A percentile compares a stretch with the other conserved stretches of the same genome.
phyloP scores from a whole-genome alignment of 2,888 invertebrate species.

The Trissolcus brochymenae region DNA sequence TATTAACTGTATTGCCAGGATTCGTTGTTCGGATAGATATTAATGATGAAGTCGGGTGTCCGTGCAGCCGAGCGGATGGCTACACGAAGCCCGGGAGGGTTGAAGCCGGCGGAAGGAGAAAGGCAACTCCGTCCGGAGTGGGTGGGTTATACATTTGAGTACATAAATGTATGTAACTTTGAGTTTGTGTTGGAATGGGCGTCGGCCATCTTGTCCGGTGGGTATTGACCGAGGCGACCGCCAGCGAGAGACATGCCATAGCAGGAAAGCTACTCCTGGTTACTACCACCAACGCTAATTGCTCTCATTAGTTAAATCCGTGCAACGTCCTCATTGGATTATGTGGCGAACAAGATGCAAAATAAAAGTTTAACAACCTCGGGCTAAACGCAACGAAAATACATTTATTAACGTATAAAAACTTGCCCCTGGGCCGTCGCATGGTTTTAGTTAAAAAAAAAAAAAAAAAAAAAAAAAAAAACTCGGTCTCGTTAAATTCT shows the following conservation, averaged over 20 bases:
- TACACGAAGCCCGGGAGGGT: slow-evolving; percentile 65
- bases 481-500: too few species aligned
- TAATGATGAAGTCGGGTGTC: slow-evolving; percentile 75
- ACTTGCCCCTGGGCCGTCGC: not conserved
- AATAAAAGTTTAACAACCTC: slow-evolving; percentile 44
- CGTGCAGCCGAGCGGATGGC: slow-evolving; percentile 72
- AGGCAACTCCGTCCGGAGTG: slow-evolving; percentile 68
- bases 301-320: slow-evolving; percentile 72
- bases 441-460: not conserved
- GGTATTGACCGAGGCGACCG: slow-evolving; percentile 76
- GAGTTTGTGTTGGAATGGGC: slow-evolving; percentile 76
- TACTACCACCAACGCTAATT: slow-evolving; percentile 72
- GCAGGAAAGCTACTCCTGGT: slow-evolving; percentile 71
- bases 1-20: slow-evolving; percentile 55
- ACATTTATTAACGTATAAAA: slow-evolving; percentile 27
- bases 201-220: slow-evolving; percentile 77
- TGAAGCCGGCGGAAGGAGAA: slow-evolving; percentile 68
- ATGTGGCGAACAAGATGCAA: slow-evolving; percentile 49
- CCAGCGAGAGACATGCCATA: slow-evolving; percentile 71
- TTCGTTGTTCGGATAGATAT: slow-evolving; percentile 71
- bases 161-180: slow-evolving; percentile 77
- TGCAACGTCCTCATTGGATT: slow-evolving; percentile 60
- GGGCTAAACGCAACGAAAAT: slow-evolving; percentile 24
- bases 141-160: slow-evolving; percentile 76
- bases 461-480: too few species aligned